These are phyloP conservation scores for Tiaroga cobitis DNA, from an alignment of 2,797 vertebrate species.

Conservation along the genomic window DNA sequence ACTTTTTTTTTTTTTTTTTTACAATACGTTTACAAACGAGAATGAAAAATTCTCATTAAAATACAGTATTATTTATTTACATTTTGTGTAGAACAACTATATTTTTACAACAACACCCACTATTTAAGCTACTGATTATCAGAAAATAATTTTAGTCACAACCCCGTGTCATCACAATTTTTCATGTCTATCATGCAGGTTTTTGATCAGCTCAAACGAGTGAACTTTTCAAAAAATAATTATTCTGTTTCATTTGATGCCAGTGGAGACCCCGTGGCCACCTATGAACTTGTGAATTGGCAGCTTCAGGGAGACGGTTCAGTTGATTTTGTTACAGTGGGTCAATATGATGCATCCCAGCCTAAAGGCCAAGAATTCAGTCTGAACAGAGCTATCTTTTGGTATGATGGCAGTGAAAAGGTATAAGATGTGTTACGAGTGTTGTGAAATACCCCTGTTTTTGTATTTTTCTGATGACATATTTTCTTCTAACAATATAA, in stretches of 20 bases:
- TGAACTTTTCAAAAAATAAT: conserved; percentile 68
- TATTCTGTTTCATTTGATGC: conserved; percentile 75
- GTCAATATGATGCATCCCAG: conserved; percentile 71
- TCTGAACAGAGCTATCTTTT: conserved; percentile 66
- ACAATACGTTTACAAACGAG: neutral
- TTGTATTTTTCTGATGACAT: neutral
- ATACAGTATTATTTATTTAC: neutral
- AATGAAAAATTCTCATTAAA: neutral
- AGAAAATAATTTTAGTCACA: neutral
- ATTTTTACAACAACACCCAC: neutral
- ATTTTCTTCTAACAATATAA: neutral
- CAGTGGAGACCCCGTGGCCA: conserved; percentile 75
- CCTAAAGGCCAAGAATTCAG: conserved; percentile 65
- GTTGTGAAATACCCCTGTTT: neutral
- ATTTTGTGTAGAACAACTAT: neutral
- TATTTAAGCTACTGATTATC: neutral
- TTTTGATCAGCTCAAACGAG: conserved; percentile 65
- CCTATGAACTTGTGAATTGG: conserved; percentile 79
- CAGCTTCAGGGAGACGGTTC: conserved; percentile 62
- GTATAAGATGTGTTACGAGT: neutral
- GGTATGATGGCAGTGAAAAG: conserved; percentile 66
- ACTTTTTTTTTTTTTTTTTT: neutral
- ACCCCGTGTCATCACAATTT: neutral
- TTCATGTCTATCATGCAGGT: conserved; percentile 61
- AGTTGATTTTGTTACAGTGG: conserved; percentile 69